phyloP scores from a whole-genome alignment of 2,888 invertebrate species.

The Drosophila demipolita region DNA sequence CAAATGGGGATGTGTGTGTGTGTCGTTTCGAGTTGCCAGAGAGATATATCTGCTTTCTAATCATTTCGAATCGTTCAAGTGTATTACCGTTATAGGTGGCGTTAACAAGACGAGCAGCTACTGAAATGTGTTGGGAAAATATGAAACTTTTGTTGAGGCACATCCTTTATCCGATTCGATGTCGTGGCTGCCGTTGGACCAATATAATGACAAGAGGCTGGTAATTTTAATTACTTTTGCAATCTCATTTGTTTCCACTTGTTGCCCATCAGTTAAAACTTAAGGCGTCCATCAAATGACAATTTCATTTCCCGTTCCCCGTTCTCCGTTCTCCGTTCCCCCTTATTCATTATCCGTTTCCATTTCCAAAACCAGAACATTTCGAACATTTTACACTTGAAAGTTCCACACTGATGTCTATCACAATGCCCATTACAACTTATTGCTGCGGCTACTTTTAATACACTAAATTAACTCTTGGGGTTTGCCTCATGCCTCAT shows the following conservation, averaged over 20 bases:
- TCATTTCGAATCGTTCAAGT: slow-evolving; percentile 59
- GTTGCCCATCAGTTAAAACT: slow-evolving; percentile 71
- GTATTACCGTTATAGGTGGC: slow-evolving; percentile 62
- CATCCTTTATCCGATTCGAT: slow-evolving; percentile 36
- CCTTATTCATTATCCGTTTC: slow-evolving; percentile 13
- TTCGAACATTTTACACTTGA: slow-evolving; percentile 64
- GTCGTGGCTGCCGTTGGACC: not conserved
- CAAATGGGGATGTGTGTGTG: not conserved
- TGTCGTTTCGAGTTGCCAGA: slow-evolving; percentile 11
- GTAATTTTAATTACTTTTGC: slow-evolving; percentile 67
- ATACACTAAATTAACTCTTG: slow-evolving; percentile 75
- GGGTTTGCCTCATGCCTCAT: slow-evolving; percentile 5
- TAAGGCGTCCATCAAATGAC: slow-evolving; percentile 44
- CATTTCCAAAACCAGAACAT: slow-evolving; percentile 46
- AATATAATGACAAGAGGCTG: slow-evolving; percentile 9
- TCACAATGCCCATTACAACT: slow-evolving; percentile 66
- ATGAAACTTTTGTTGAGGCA: slow-evolving; percentile 57
- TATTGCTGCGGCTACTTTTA: slow-evolving; percentile 74
- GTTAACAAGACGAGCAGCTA: slow-evolving; percentile 46
- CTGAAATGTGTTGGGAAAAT: slow-evolving; percentile 32
- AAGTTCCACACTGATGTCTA: slow-evolving; percentile 59
- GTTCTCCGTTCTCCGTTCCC: not conserved
- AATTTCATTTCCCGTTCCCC: slow-evolving; percentile 46
- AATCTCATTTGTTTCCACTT: slow-evolving; percentile 65
- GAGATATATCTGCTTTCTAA: slow-evolving; percentile 48